A percentile compares a stretch with the other conserved stretches of the same genome.
Conservation (phyloP, 2,888 invertebrate genomes). For the Argyresthia albistria region DNA sequence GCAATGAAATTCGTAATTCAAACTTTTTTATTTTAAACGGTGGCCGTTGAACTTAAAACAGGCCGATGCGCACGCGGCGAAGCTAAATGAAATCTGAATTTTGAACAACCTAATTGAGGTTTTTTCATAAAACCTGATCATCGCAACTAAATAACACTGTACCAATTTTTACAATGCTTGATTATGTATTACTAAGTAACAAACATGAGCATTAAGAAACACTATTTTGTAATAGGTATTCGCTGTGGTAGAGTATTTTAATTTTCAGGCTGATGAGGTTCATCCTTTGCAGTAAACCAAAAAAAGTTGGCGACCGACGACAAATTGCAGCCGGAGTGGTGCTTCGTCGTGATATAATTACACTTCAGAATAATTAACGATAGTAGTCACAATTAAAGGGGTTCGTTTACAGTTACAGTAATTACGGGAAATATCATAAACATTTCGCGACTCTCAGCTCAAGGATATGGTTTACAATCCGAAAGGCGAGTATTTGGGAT, state of each 20-base stretch:
- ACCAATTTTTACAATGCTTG: no score
- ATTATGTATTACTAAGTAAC: neutral
- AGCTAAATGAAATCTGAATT: no score
- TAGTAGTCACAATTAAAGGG: slow-evolving; percentile 33
- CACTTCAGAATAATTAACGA: slow-evolving; percentile 25
- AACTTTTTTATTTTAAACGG: slow-evolving; percentile 2
- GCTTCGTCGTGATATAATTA: slow-evolving; percentile 14
- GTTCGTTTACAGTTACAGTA: slow-evolving; percentile 45
- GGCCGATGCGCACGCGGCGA: no score
- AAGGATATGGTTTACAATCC: slow-evolving; percentile 40
- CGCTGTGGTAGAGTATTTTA: neutral
- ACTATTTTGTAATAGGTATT: neutral
- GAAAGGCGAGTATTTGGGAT: slow-evolving; percentile 22
- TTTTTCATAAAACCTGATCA: no score
- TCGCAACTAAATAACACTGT: no score
- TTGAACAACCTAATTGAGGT: no score
- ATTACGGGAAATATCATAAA: slow-evolving; percentile 62
- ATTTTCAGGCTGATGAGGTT: slow-evolving; percentile 1
- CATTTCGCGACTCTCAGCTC: slow-evolving; percentile 23
- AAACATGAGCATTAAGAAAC: neutral
- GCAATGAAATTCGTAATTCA: slow-evolving; percentile 3
- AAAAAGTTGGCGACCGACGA: neutral
- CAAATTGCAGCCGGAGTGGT: neutral
- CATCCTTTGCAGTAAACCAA: neutral
- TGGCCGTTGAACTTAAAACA: neutral